Conservation (phyloP, 2,113 vertebrate genomes). For the Orcinus orca region DNA sequence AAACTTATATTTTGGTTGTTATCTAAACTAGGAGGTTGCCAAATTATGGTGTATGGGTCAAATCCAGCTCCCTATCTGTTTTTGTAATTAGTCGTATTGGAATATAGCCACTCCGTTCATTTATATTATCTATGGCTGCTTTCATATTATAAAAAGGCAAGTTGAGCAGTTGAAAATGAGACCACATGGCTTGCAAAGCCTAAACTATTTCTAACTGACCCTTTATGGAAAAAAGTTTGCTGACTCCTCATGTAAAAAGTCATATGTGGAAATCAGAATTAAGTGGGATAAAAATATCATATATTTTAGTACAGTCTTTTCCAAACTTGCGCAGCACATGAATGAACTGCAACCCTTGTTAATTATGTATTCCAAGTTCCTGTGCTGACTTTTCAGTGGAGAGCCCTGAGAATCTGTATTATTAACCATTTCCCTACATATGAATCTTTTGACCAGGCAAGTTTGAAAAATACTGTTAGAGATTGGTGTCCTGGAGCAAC, state of each 20-base stretch:
- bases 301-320: neutral
- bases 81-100: neutral
- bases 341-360: neutral
- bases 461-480: neutral
- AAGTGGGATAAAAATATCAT: slow-evolving; percentile 8
- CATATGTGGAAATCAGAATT: neutral
- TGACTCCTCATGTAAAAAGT: neutral
- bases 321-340: neutral
- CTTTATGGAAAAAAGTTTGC: neutral
- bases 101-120: neutral
- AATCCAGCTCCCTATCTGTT: neutral
- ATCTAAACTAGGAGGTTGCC: neutral
- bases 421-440: neutral
- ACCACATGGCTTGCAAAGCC: neutral
- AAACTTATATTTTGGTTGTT: neutral
- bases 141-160: neutral
- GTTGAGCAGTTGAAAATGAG: neutral
- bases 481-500: neutral
- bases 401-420: neutral
- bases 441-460: neutral
- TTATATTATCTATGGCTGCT: neutral
- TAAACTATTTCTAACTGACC: neutral
- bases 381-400: neutral
- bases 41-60: neutral
- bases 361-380: neutral